Percentiles rank a stretch among this genome's conserved stretches.
Evolutionary conservation across 2,888 invertebrate genomes (phyloP).

Genomic region (Lasioglossum figueresi): DNA sequence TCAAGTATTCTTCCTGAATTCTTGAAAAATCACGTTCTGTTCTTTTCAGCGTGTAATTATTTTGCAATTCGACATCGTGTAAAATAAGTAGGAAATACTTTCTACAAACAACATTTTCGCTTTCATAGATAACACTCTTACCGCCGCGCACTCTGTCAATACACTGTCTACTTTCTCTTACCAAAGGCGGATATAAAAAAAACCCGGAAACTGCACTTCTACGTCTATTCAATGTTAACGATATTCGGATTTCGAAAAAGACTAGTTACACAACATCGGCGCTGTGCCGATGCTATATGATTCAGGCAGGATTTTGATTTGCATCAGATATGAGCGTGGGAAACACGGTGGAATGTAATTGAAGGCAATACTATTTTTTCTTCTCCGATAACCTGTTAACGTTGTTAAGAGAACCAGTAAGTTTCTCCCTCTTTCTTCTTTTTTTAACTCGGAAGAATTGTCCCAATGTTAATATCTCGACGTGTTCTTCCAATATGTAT

Average conservation of each 20-base stretch:
- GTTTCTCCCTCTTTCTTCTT: too few relatives aligned
- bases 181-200: neutral
- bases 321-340: neutral
- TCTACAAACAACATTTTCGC: conserved; percentile 1
- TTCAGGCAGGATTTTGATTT: neutral
- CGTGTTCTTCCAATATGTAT: too few relatives aligned
- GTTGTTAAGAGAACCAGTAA: neutral
- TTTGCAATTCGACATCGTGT: too few relatives aligned
- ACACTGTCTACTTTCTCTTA: neutral
- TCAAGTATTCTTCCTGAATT: neutral
- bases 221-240: neutral
- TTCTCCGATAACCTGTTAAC: neutral
- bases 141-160: neutral
- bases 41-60: neutral
- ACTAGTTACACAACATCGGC: neutral
- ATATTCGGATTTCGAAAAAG: neutral
- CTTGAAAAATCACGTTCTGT: neutral
- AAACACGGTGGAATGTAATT: neutral
- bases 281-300: neutral
- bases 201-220: neutral
- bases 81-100: neutral
- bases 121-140: neutral
- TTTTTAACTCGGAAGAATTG: too few relatives aligned
- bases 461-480: too few relatives aligned
- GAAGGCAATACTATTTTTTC: neutral